Conservation (phyloP, 2,797 vertebrate genomes). For the Acestrorhynchus altus region DNA sequence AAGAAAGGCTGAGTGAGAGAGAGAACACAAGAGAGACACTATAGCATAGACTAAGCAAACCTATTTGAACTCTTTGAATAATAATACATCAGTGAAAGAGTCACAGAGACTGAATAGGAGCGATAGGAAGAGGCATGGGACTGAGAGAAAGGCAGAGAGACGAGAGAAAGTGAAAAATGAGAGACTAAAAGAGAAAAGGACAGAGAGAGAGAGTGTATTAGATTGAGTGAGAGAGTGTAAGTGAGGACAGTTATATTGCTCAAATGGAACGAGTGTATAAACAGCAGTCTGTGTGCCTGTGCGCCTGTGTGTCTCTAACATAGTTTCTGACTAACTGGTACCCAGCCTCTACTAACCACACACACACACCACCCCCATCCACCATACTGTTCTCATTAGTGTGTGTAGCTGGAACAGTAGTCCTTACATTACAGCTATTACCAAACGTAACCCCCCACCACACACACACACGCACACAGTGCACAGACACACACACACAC, state of each 20-base stretch:
- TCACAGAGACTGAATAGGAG: too few relatives aligned
- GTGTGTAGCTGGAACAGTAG: constrained; percentile 78
- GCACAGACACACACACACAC: neutral
- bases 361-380: neutral
- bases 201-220: neutral
- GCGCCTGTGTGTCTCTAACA: constrained; percentile 34
- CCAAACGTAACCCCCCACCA: constrained; percentile 9
- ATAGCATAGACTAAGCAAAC: too few relatives aligned
- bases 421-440: constrained; percentile 73
- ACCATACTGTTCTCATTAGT: constrained; percentile 84
- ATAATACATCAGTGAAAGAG: too few relatives aligned
- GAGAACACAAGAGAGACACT: neutral
- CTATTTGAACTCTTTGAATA: too few relatives aligned
- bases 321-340: constrained; percentile 24
- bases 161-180: neutral
- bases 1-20: neutral
- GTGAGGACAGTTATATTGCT: neutral
- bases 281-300: constrained; percentile 43
- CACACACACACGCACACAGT: neutral
- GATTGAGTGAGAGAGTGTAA: neutral
- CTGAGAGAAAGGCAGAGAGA: neutral
- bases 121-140: neutral
- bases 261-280: neutral
- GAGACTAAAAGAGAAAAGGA: neutral
- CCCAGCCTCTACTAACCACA: constrained; percentile 30